These are phyloP conservation scores for Patella caerulea DNA, from an alignment of 2,888 invertebrate species.

Conservation along the genomic window DNA sequence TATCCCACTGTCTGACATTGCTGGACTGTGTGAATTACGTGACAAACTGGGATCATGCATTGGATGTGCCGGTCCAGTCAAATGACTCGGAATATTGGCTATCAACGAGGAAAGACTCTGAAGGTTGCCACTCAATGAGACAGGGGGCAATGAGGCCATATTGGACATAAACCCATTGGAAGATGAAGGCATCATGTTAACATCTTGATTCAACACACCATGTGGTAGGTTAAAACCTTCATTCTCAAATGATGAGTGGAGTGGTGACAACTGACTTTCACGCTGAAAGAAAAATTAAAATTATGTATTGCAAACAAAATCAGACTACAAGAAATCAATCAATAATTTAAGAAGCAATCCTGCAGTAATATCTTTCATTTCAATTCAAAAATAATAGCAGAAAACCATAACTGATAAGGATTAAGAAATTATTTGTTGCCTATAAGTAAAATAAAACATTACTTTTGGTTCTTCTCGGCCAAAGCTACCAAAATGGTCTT, in stretches of 20 bases:
- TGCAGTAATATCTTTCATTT: too few relatives aligned
- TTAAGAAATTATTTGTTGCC: too few relatives aligned
- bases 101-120: slow-evolving; percentile 23
- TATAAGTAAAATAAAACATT: neutral
- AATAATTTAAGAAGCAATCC: too few relatives aligned
- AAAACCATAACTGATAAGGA: too few relatives aligned
- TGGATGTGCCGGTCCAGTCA: slow-evolving; percentile 17
- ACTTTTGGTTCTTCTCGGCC: slow-evolving; percentile 53
- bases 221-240: slow-evolving; percentile 65
- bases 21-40: slow-evolving; percentile 68
- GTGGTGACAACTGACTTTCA: slow-evolving; percentile 41
- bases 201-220: slow-evolving; percentile 62
- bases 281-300: slow-evolving; percentile 15
- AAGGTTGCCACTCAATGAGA: slow-evolving; percentile 41
- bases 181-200: slow-evolving; percentile 48
- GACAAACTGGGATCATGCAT: slow-evolving; percentile 53
- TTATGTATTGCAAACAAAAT: too few relatives aligned
- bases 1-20: slow-evolving; percentile 71
- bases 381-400: too few relatives aligned
- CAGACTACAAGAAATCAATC: too few relatives aligned
- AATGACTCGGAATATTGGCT: slow-evolving; percentile 28
- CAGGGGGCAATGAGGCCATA: slow-evolving; percentile 43
- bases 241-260: slow-evolving; percentile 70
- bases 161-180: slow-evolving; percentile 47
- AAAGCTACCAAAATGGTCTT: slow-evolving; percentile 70